A percentile compares a stretch with the other conserved stretches of the same genome.
phyloP scores from a whole-genome alignment of 2,797 vertebrate species.

The Tokudaia muenninki region DNA sequence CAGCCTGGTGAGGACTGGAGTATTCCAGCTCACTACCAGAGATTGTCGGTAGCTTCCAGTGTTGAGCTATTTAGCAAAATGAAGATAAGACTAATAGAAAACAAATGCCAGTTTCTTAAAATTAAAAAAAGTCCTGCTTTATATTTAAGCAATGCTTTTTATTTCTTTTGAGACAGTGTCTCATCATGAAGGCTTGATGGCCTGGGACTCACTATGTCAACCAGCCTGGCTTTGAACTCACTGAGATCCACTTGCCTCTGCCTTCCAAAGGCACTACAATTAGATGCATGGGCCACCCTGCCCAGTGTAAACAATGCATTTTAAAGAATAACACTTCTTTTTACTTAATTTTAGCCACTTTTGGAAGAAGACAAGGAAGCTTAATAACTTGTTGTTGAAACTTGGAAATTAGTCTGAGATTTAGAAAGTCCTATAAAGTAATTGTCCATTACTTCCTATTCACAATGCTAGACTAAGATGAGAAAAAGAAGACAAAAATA shows the following conservation, averaged over 20 bases:
- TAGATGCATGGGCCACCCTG: neutral
- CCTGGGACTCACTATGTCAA: neutral
- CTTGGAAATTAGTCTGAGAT: conserved; percentile 48
- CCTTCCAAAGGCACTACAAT: neutral
- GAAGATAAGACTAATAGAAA: neutral
- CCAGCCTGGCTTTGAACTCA: neutral
- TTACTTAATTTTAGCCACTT: conserved; percentile 13
- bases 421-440: conserved; percentile 12
- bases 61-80: neutral
- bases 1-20: no score
- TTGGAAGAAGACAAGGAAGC: conserved; percentile 27
- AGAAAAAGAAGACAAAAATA: neutral
- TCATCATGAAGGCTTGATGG: neutral
- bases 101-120: neutral
- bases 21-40: no score
- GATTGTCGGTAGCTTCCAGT: neutral
- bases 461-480: neutral
- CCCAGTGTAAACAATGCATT: neutral
- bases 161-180: neutral
- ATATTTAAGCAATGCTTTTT: neutral
- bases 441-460: conserved; percentile 25
- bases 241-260: neutral
- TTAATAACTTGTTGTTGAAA: conserved; percentile 37
- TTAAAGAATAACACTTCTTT: neutral
- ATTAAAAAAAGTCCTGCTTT: neutral